Evolutionary conservation across 2,113 vertebrate species (phyloP), one percentile per base, ranked within the genome.

Genomic region (Coturnix japonica): DNA sequence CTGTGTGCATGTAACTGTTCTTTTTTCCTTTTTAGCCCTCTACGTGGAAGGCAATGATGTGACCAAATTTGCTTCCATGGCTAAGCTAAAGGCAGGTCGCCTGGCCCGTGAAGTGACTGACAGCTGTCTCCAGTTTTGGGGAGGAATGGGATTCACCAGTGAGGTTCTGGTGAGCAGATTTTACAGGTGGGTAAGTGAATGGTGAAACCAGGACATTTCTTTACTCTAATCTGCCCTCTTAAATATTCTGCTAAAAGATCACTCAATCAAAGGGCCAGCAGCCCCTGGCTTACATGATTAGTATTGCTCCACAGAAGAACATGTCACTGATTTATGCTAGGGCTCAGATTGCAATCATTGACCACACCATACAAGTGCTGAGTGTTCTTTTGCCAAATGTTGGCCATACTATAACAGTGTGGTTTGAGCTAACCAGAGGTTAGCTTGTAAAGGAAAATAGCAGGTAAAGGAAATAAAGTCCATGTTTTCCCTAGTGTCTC

Each of bases 41-140:
- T 98, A 98, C 81, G 93, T 99, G 71, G 97, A 97, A 90, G 98
- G 98, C 56, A 98, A 98, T 0, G 98, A 99, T 86, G 98, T 98
- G 87, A 99, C 99, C 75, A 98, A 98, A 91, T 84, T 99, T 90
- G 98, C 98, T 15, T 99, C 98, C 59, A 99, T 98, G 98, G 98
- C 97, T 60, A 99, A 99, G 92, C 86, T 99, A 65, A 99, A 98
- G 94, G 98, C 86, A 2, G 98, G 98, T 10, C 98, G 97, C 4
- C 94, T 99, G 82, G 92, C 95, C 23, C 96, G 98, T 39, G 98
- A 99, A 49, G 20, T 99, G 73, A 84, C 96, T 3, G 98, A 99
- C 60, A 97, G 97, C 95, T 99, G 98, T 93, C 98, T 99, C 14
- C 98, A 99, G 97, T 99, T 96, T 83, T 99, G 99, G 98, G 99